phyloP scores from a whole-genome alignment of 1,140 invertebrate genomes.

The Limonius californicus region DNA sequence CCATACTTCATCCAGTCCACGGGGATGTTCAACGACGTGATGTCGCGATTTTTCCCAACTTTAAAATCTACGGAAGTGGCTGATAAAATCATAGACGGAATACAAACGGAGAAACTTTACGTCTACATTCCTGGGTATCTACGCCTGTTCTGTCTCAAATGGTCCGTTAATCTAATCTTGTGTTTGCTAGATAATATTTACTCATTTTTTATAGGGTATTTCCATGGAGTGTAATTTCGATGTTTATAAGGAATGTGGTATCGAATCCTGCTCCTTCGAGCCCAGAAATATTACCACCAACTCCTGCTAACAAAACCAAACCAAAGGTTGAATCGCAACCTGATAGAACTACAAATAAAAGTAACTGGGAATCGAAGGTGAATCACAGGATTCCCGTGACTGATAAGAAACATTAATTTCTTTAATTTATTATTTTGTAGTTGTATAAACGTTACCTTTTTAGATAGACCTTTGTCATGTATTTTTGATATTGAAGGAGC shows the following conservation, averaged over 20 bases:
- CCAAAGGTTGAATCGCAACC: not conserved
- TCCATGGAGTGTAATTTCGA: not conserved
- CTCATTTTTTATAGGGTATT: not conserved
- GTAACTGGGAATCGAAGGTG: not conserved
- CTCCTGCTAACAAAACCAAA: not conserved
- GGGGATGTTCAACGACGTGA: slow-evolving; percentile 90
- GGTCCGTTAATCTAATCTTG: not conserved
- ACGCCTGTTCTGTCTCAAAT: not conserved
- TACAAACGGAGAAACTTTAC: slow-evolving; percentile 74
- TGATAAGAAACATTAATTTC: not conserved
- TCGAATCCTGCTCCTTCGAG: not conserved
- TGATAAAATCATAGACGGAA: slow-evolving; percentile 74
- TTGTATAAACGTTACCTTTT: too few relatives aligned
- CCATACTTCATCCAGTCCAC: slow-evolving; percentile 91
- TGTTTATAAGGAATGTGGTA: not conserved
- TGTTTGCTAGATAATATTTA: too few relatives aligned
- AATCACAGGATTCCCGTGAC: not conserved
- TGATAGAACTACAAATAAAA: not conserved
- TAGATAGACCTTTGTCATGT: too few relatives aligned
- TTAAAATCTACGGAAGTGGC: slow-evolving; percentile 84
- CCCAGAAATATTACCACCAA: not conserved
- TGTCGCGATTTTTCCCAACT: slow-evolving; percentile 76
- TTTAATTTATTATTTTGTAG: not conserved
- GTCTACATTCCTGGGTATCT: slow-evolving; percentile 65
- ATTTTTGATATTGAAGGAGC: too few relatives aligned